These are phyloP conservation scores for Cephus runcator DNA, from an alignment of 2,888 invertebrate genomes.

Conservation along the genomic window DNA sequence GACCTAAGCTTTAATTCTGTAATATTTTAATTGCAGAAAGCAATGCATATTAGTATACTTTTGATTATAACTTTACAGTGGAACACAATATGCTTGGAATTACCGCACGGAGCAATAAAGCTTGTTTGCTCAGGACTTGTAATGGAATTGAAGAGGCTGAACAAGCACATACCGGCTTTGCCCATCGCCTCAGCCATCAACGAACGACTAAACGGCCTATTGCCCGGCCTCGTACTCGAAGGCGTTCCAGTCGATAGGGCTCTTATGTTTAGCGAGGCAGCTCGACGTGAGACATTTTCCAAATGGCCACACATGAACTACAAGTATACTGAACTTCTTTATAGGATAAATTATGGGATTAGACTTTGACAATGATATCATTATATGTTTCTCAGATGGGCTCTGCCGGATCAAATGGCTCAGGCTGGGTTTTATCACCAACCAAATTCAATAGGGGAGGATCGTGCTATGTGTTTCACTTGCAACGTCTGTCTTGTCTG, in stretches of 20 bases:
- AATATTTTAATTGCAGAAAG: neutral
- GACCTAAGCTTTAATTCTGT: slow-evolving; percentile 15
- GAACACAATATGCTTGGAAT: slow-evolving; percentile 87
- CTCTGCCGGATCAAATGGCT: slow-evolving; percentile 94
- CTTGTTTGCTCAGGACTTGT: slow-evolving; percentile 84
- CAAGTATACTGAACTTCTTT: slow-evolving; percentile 72
- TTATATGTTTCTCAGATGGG: slow-evolving; percentile 76
- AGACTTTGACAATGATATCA: neutral
- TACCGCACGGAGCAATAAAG: slow-evolving; percentile 83
- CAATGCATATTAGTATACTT: neutral
- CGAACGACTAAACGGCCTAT: slow-evolving; percentile 84
- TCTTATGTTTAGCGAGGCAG: slow-evolving; percentile 92
- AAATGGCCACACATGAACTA: slow-evolving; percentile 98
- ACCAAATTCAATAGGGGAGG: slow-evolving; percentile 89
- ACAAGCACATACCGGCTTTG: slow-evolving; percentile 85
- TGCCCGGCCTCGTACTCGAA: slow-evolving; percentile 68
- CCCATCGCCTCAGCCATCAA: slow-evolving; percentile 91
- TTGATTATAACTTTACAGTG: slow-evolving; percentile 73
- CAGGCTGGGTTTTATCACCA: slow-evolving; percentile 97
- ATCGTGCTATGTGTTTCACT: slow-evolving; percentile 95
- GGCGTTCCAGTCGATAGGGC: slow-evolving; percentile 68
- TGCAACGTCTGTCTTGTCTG: slow-evolving; percentile 94
- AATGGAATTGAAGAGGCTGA: slow-evolving; percentile 83
- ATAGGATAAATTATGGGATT: neutral
- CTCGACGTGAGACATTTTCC: slow-evolving; percentile 89